A percentile compares a stretch with the other conserved stretches of the same genome.
These are phyloP conservation scores for Dynastes grantii DNA, from an alignment of 2,888 invertebrate genomes.

Conservation along the genomic window DNA sequence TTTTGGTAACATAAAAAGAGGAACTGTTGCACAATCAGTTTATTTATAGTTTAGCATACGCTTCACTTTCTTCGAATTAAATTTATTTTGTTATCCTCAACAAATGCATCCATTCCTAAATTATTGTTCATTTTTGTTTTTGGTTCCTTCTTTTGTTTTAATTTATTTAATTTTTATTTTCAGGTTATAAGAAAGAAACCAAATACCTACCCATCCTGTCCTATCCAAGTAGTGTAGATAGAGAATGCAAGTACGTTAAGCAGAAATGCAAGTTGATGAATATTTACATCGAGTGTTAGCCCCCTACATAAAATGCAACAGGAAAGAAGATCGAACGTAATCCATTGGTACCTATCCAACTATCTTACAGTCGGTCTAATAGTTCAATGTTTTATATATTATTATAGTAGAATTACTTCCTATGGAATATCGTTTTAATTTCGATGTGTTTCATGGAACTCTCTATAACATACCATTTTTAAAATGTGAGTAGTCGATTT, in stretches of 20 bases:
- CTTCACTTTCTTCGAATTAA: too few relatives aligned
- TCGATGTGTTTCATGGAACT: slow-evolving; percentile 49
- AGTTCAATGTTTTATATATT: slow-evolving; percentile 37
- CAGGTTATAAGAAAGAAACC: slow-evolving; percentile 51
- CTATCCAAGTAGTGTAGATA: slow-evolving; percentile 51
- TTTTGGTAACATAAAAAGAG: too few relatives aligned
- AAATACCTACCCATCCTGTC: slow-evolving; percentile 52
- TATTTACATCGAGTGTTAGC: slow-evolving; percentile 52
- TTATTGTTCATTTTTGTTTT: slow-evolving; percentile 18
- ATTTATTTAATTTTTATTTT: slow-evolving; percentile 47
- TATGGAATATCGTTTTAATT: slow-evolving; percentile 46
- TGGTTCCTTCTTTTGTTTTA: slow-evolving; percentile 34
- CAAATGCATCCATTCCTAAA: too few relatives aligned
- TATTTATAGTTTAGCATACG: too few relatives aligned
- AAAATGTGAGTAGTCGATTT: slow-evolving; percentile 21
- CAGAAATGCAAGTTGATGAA: slow-evolving; percentile 52
- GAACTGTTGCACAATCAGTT: too few relatives aligned
- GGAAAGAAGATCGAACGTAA: slow-evolving; percentile 36
- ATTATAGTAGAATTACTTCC: slow-evolving; percentile 47
- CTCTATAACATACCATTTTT: slow-evolving; percentile 47
- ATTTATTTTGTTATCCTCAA: too few relatives aligned
- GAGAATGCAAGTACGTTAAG: slow-evolving; percentile 52
- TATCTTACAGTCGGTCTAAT: slow-evolving; percentile 33
- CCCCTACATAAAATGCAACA: slow-evolving; percentile 8
- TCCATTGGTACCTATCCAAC: slow-evolving; percentile 10